Percentiles rank a stretch among this genome's conserved stretches.
These are phyloP conservation scores for Dendrolimus punctatus DNA, from an alignment of 1,140 invertebrate genomes.

Conservation along the genomic window DNA sequence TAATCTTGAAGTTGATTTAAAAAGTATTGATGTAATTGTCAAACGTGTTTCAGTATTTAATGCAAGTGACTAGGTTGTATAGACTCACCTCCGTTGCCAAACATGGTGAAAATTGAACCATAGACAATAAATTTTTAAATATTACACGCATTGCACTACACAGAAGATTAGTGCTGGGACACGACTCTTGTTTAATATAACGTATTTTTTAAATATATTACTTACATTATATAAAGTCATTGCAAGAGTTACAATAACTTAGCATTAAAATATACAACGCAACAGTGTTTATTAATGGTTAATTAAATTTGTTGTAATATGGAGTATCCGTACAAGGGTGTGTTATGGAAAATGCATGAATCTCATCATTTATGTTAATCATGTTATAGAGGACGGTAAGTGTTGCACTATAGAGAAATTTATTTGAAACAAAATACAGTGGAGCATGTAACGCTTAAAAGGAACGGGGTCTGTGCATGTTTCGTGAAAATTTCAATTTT, in stretches of 20 bases:
- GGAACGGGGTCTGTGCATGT: slow-evolving; percentile 26
- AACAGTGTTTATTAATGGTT: slow-evolving; percentile 35
- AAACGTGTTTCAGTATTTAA: no score
- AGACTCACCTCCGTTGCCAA: no score
- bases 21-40: no score
- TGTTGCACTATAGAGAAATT: slow-evolving; percentile 26
- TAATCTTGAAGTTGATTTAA: no score
- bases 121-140: no score
- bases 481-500: slow-evolving; percentile 11
- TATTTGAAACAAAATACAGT: slow-evolving; percentile 20
- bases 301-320: slow-evolving; percentile 31
- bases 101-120: no score
- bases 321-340: slow-evolving; percentile 47
- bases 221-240: background rate
- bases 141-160: no score
- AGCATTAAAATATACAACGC: slow-evolving; percentile 15
- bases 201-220: no score
- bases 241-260: slow-evolving; percentile 18
- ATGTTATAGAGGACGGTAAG: slow-evolving; percentile 47
- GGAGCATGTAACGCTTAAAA: slow-evolving; percentile 36
- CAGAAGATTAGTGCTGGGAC: no score
- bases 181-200: no score
- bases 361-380: slow-evolving; percentile 3
- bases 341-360: slow-evolving; percentile 54
- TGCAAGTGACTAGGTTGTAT: no score